Evolutionary conservation across 2,888 invertebrate species (phyloP), one percentile per base, ranked within the genome.

Genomic region (Colletes collaris): DNA sequence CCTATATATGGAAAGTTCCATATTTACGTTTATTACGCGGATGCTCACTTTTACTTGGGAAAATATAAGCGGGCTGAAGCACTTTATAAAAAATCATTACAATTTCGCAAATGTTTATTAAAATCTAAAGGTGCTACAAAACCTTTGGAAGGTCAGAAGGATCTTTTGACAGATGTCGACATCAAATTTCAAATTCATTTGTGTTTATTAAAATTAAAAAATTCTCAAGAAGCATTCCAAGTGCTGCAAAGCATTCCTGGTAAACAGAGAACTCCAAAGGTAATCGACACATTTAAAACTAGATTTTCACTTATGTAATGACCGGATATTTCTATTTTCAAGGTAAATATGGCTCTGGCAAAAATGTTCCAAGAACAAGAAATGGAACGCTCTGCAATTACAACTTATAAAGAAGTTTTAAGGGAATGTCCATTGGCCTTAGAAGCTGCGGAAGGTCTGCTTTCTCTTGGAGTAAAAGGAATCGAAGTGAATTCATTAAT

Each of bases 331-430:
- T 58, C 40, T 4, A 11, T 56, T 69, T 74, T 80, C 37, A 44
- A 92, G 92, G 89, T 92, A 4, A 96, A 97, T 89, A 95, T 97
- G 95, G 95, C 97, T 11, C 91, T 97, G 68, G 97, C 96, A 5
- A 95, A 96, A 90, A 94, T 97, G 84, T 96, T 96, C 86, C 95
- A 95, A 86, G 95, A 95, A 80, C 94, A 94, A 72, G 96, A 96
- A 11, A 95, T 95, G 93, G 96, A 96, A 86, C 93, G 96, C 66
- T 95, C 96, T 16, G 97, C 97, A 0, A 95, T 96, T 65, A 94
- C 95, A 2, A 95, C 96, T 46, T 97, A 96, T 90, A 97, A 96
- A 91, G 97, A 97, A 93, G 97, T 97, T 10, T 90, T 97, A 63
- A 94, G 95, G 83, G 96, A 96, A 87, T 96, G 96, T 89, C 97